Evolutionary conservation across 1,140 invertebrate genomes (phyloP).

Genomic region (Onthophagus taurus): DNA sequence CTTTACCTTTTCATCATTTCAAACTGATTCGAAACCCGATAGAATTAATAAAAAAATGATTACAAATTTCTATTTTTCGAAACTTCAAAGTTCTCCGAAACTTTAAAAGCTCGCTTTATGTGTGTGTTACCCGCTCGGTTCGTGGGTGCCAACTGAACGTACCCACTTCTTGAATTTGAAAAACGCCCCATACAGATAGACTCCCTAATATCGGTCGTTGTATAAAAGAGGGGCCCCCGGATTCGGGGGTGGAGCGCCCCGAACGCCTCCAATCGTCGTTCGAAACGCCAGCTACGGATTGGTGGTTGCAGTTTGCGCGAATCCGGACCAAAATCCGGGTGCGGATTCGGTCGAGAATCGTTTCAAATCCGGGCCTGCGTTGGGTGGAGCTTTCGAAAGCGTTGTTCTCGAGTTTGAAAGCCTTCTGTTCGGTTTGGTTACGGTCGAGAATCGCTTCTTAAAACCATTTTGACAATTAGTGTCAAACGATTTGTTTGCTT

Average conservation of each 20-base stretch:
- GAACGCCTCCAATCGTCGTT: constrained; percentile 27
- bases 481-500: constrained; percentile 33
- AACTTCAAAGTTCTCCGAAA: too few species aligned
- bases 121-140: too few species aligned
- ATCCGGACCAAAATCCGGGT: constrained; percentile 2
- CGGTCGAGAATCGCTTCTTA: constrained; percentile 17
- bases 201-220: constrained; percentile 37
- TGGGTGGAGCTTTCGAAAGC: constrained; percentile 16
- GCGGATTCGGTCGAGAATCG: too few species aligned
- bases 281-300: constrained; percentile 16
- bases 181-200: constrained; percentile 32
- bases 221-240: constrained; percentile 31
- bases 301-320: constrained; percentile 12
- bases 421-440: constrained; percentile 18
- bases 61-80: too few species aligned
- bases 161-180: constrained; percentile 33
- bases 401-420: constrained; percentile 16
- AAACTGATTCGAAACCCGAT: too few species aligned
- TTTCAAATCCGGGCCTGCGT: too few species aligned
- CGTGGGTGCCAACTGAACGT: constrained; percentile 30
- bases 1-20: too few species aligned
- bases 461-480: constrained; percentile 23
- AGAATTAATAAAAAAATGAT: too few species aligned
- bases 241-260: constrained; percentile 25
- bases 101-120: not conserved